Base-by-base conservation (phyloP, 1,140 invertebrate genomes). In the Zeugodacus cucurbitae region DNA sequence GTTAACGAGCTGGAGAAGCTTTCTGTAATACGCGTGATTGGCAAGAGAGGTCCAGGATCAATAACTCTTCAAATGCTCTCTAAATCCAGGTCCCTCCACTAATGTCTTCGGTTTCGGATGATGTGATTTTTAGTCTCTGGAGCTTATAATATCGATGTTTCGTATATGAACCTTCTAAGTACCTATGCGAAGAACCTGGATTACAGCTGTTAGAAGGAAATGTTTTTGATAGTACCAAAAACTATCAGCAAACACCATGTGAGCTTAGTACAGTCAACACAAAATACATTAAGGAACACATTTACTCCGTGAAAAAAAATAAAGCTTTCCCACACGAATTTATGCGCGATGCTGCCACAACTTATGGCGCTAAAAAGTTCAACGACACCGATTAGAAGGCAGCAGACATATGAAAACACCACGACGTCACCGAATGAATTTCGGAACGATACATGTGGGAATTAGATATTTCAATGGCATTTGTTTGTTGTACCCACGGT, bases 291-390 rank as follows among this genome's bases (percentile, higher is more conserved):
- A 74, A 20, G 11, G 26, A 74, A 14, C 67, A 74, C 62, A 11
- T 70, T n/a, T 22, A 8, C 14, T 74, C 14, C n/a, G 3, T 54
- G 3, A 11, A 54, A 20, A 54, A 54, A 54, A 54, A 20, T 17
- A 54, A 54, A n/a, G 22, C 32, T 34, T 48, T 78, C 74, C 74
- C 74, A 82, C 74, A 8, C 74, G 41, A 82, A 48, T 26, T 48
- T 48, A 82, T 48, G 37, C 70, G 32, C 37, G 34, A 41, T 54
- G 48, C 37, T 22, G 20, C 34, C 41, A 3, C 74, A 29, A 82
- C 20, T 82, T 29, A 82, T 82, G 74, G 41, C 74, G 74, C 41
- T 44, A 82, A 29, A 48, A 82, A 82, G 74, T 82, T 82, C 74
- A 82, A 41, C 26, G 74, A 26, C 74, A 48, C 41, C 74, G 64